A percentile compares a stretch with the other conserved stretches of the same genome.
Evolutionary conservation across 2,888 invertebrate genomes (phyloP).

Genomic region (Trilocha varians): DNA sequence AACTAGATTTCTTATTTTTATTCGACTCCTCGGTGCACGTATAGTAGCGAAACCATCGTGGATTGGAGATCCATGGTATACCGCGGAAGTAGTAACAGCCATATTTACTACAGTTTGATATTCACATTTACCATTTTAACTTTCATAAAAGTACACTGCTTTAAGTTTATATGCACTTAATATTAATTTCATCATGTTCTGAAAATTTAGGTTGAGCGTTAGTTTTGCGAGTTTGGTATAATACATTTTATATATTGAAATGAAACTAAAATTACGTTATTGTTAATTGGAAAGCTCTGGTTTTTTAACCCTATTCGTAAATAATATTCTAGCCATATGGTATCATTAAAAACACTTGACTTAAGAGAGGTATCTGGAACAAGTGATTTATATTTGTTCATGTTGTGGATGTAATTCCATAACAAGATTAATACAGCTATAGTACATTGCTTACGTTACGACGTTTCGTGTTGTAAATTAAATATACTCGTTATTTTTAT

Average conservation of each 20-base stretch:
- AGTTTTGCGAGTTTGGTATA: background rate
- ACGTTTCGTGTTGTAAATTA: too few relatives aligned
- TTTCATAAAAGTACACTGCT: background rate
- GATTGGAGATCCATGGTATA: conserved; percentile 74
- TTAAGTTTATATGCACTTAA: too few relatives aligned
- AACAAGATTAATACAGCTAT: too few relatives aligned
- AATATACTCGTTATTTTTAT: too few relatives aligned
- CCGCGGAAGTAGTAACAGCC: conserved; percentile 62
- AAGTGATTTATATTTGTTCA: conserved; percentile 23
- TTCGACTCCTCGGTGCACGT: conserved; percentile 73
- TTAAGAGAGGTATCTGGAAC: conserved; percentile 17
- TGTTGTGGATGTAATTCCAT: background rate
- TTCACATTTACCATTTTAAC: background rate
- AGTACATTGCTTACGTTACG: too few relatives aligned
- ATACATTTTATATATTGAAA: background rate
- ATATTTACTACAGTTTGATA: too few relatives aligned
- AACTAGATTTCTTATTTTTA: conserved; percentile 62
- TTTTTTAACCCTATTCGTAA: too few relatives aligned
- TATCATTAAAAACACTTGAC: conserved; percentile 25
- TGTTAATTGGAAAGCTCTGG: background rate
- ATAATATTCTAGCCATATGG: background rate
- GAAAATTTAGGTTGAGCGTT: too few relatives aligned
- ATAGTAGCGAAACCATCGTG: conserved; percentile 93
- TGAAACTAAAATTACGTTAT: background rate
- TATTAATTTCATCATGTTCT: too few relatives aligned